Evolutionary conservation across 1,140 invertebrate genomes (phyloP).

Genomic region (Drosophila busckii): DNA sequence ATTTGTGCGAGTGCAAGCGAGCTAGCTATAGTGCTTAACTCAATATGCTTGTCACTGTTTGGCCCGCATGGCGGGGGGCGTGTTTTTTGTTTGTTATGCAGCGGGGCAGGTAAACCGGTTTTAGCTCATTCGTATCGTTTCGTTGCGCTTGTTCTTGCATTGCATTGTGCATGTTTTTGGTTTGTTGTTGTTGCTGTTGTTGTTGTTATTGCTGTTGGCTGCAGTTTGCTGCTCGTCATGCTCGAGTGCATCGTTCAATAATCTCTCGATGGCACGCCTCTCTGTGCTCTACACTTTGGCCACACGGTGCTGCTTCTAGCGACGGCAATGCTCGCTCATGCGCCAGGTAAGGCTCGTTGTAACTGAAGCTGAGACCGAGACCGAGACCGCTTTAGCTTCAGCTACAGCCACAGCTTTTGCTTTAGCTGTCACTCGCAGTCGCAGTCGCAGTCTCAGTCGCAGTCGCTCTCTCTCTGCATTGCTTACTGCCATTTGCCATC

Average conservation of each 20-base stretch:
- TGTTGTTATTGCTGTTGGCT: constrained; percentile 9
- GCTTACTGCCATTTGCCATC: constrained; percentile 29
- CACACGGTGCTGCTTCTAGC: constrained; percentile 53
- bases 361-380: no score
- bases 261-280: constrained; percentile 71
- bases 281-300: constrained; percentile 74
- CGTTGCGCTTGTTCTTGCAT: no score
- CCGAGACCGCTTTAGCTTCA: constrained; percentile 15
- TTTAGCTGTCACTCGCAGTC: constrained; percentile 19
- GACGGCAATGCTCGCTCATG: constrained; percentile 44
- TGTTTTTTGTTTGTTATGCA: constrained; percentile 62
- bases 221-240: constrained; percentile 44
- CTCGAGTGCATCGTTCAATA: constrained; percentile 77
- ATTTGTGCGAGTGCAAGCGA: constrained; percentile 10
- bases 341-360: constrained; percentile 35
- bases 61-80: constrained; percentile 48
- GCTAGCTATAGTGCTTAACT: constrained; percentile 8
- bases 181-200: constrained; percentile 18
- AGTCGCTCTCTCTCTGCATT: constrained; percentile 7
- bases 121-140: not conserved
- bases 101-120: constrained; percentile 62
- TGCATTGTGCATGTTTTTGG: no score
- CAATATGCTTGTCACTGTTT: constrained; percentile 71
- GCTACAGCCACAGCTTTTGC: constrained; percentile 1
- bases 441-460: not conserved